phyloP scores from a whole-genome alignment of 1,140 invertebrate genomes.

The Triops longicaudatus region DNA sequence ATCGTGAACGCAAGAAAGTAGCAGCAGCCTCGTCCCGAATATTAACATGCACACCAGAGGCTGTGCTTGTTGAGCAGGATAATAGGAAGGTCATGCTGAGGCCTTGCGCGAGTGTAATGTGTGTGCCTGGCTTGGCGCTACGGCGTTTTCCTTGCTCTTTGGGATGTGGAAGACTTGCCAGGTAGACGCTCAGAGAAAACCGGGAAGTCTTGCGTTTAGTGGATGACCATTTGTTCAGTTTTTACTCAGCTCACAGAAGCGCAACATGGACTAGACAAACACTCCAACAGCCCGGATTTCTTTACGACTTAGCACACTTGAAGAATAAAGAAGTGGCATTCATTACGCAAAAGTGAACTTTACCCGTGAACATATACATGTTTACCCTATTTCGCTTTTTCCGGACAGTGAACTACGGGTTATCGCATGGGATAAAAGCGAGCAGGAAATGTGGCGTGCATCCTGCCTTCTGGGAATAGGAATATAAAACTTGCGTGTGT shows the following conservation, averaged over 20 bases:
- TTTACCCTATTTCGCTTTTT: not conserved
- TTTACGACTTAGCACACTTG: not conserved
- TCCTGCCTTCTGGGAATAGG: not conserved
- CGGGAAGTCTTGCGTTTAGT: not conserved
- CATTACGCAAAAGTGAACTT: not conserved
- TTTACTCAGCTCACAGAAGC: not conserved
- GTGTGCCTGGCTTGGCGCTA: not conserved
- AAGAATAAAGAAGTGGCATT: not conserved
- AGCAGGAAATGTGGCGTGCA: not conserved
- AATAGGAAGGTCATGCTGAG: not conserved
- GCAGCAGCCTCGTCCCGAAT: constrained; percentile 10
- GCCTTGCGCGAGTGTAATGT: not conserved
- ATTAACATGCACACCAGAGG: constrained; percentile 14
- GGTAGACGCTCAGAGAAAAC: not conserved
- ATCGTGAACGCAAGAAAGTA: not conserved
- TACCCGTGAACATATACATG: not conserved
- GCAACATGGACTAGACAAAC: not conserved
- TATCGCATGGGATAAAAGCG: not conserved
- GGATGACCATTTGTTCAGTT: not conserved
- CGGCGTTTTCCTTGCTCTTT: not conserved
- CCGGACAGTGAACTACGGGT: not conserved
- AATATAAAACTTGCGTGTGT: not conserved
- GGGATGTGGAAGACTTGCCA: not conserved
- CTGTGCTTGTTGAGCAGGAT: constrained; percentile 7
- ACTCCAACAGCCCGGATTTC: not conserved